A percentile compares a stretch with the other conserved stretches of the same genome.
Evolutionary conservation across 2,888 invertebrate species (phyloP).

Genomic region (Lepidochrysops patricia): DNA sequence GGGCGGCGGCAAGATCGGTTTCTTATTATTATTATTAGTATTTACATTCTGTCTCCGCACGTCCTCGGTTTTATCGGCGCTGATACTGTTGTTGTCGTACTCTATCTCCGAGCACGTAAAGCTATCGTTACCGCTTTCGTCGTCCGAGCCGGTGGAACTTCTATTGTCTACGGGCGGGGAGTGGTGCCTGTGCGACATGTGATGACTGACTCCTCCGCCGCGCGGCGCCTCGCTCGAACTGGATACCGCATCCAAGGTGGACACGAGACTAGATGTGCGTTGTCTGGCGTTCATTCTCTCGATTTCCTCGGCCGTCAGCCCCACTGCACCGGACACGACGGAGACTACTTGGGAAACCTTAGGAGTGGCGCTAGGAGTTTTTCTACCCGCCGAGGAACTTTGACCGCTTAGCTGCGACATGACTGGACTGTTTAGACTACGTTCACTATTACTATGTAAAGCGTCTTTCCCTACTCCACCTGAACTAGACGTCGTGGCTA

Average conservation of each 20-base stretch:
- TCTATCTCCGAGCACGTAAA: constrained; percentile 99
- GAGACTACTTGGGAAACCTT: constrained; percentile 80
- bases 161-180: constrained; percentile 83
- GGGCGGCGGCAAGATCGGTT: constrained; percentile 83
- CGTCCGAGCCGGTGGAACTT: constrained; percentile 86
- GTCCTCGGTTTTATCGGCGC: constrained; percentile 83
- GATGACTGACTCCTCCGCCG: constrained; percentile 78
- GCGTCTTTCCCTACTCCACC: constrained; percentile 91
- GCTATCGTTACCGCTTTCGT: constrained; percentile 96
- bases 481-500: constrained; percentile 92
- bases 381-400: constrained; percentile 86
- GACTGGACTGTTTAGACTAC: constrained; percentile 92
- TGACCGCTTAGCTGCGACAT: constrained; percentile 93
- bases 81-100: constrained; percentile 92
- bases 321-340: constrained; percentile 81
- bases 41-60: constrained; percentile 74
- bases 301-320: constrained; percentile 94
- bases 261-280: constrained; percentile 91
- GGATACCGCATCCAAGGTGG: constrained; percentile 94
- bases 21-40: constrained; percentile 70
- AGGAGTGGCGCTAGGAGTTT: constrained; percentile 79
- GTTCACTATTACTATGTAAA: constrained; percentile 92
- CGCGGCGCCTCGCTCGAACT: constrained; percentile 89
- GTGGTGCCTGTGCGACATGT: constrained; percentile 81
- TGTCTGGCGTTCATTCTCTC: constrained; percentile 91